Conservation (phyloP, 2,888 invertebrate species). For the Caenorhabditis sp. region DNA sequence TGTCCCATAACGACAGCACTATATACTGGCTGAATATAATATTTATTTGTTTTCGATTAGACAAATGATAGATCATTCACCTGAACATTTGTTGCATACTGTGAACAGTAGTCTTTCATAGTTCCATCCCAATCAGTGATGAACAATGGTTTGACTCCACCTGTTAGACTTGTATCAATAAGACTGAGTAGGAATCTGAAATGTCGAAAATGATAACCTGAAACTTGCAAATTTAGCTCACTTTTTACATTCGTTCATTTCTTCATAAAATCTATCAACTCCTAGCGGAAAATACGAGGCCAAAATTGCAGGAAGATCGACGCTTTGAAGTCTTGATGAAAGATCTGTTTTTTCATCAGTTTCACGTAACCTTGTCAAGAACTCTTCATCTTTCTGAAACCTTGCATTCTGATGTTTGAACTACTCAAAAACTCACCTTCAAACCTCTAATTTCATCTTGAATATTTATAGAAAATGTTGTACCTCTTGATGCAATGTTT, state of each 20-base stretch:
- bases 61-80: too few species aligned
- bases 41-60: too few species aligned
- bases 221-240: conserved; percentile 5
- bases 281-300: conserved; percentile 50
- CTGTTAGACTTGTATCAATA: conserved; percentile 22
- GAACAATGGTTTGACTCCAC: conserved; percentile 50
- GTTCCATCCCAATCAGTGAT: conserved; percentile 71
- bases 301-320: conserved; percentile 45
- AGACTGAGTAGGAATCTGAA: conserved; percentile 52
- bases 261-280: conserved; percentile 39
- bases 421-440: conserved; percentile 34
- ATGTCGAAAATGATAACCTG: not conserved
- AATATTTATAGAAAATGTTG: conserved; percentile 60
- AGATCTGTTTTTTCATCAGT: conserved; percentile 1
- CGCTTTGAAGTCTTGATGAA: conserved; percentile 12
- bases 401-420: not conserved
- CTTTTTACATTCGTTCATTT: conserved; percentile 39
- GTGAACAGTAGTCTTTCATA: conserved; percentile 70
- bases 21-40: conserved; percentile 70
- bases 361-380: conserved; percentile 32
- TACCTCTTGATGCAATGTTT: conserved; percentile 48
- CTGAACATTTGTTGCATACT: conserved; percentile 69
- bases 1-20: conserved; percentile 66
- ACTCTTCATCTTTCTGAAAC: conserved; percentile 56
- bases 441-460: conserved; percentile 64